phyloP scores from a whole-genome alignment of 1,140 invertebrate species.

The Doryteuthis pealeii region DNA sequence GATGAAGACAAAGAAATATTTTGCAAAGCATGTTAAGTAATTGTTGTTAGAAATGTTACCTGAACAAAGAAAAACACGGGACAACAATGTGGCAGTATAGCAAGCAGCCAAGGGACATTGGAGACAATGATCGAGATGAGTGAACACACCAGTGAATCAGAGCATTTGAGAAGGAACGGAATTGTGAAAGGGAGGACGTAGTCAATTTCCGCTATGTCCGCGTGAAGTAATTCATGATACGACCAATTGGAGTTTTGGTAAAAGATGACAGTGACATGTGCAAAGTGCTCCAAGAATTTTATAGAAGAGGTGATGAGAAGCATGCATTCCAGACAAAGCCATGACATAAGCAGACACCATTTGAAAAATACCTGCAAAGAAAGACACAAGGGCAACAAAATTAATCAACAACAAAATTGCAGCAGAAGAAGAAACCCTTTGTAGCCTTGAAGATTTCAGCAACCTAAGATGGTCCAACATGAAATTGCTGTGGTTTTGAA shows the following conservation, averaged over 20 bases:
- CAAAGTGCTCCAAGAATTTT: slow-evolving; percentile 65
- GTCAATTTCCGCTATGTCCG: slow-evolving; percentile 63
- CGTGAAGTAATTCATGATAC: slow-evolving; percentile 74
- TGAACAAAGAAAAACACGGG: slow-evolving; percentile 85
- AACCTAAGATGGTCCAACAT: no score
- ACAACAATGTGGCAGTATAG: slow-evolving; percentile 82
- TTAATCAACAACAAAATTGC: neutral
- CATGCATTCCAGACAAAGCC: slow-evolving; percentile 52
- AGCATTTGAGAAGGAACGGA: slow-evolving; percentile 56
- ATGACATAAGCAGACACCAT: slow-evolving; percentile 41
- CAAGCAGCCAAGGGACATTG: slow-evolving; percentile 81
- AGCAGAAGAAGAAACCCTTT: no score
- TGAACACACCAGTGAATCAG: slow-evolving; percentile 77
- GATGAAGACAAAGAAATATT: no score
- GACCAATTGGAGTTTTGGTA: slow-evolving; percentile 76
- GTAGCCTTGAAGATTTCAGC: no score
- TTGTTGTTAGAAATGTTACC: slow-evolving; percentile 54
- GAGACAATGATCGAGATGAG: slow-evolving; percentile 84
- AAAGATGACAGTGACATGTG: slow-evolving; percentile 72
- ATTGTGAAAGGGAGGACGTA: slow-evolving; percentile 63
- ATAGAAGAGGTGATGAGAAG: slow-evolving; percentile 51
- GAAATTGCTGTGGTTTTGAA: no score
- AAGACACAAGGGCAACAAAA: slow-evolving; percentile 13
- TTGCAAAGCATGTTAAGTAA: no score
- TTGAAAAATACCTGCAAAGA: slow-evolving; percentile 45